phyloP scores from a whole-genome alignment of 2,113 vertebrate species.

The Acrocephalus kingi region DNA sequence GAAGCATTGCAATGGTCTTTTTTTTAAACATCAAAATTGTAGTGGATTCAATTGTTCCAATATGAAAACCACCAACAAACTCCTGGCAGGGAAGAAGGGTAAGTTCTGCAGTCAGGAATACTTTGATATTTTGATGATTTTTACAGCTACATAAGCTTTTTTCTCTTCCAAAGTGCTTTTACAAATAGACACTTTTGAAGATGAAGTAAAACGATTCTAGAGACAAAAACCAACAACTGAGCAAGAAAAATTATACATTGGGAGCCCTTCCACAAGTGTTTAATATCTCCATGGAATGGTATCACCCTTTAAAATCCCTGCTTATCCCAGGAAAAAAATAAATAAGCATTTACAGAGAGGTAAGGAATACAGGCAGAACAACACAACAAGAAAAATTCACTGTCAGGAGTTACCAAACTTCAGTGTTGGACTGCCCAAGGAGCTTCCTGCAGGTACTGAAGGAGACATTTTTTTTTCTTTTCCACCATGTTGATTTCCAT shows the following conservation, averaged over 20 bases:
- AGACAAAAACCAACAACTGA: neutral
- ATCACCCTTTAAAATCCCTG: neutral
- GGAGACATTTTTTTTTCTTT: constrained; percentile 32
- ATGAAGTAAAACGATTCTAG: neutral
- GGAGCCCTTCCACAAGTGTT: neutral
- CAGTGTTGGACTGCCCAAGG: neutral
- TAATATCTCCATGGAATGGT: neutral
- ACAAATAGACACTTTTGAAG: neutral
- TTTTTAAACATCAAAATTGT: neutral
- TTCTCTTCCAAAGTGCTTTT: neutral
- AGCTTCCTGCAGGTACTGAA: constrained; percentile 18
- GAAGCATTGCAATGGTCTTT: neutral
- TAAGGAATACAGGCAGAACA: neutral
- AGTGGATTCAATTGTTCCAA: neutral
- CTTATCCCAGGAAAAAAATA: neutral
- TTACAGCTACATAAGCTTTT: neutral
- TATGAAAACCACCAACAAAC: neutral
- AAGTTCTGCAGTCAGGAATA: neutral
- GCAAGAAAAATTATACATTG: neutral
- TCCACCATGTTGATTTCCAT: neutral
- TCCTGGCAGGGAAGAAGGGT: neutral
- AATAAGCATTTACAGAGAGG: neutral
- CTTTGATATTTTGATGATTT: neutral
- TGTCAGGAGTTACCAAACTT: constrained; percentile 62
- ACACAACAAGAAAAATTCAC: neutral